A percentile compares a stretch with the other conserved stretches of the same genome.
Conservation (phyloP, 2,797 vertebrate species). For the Pteronotus mesoamericanus region DNA sequence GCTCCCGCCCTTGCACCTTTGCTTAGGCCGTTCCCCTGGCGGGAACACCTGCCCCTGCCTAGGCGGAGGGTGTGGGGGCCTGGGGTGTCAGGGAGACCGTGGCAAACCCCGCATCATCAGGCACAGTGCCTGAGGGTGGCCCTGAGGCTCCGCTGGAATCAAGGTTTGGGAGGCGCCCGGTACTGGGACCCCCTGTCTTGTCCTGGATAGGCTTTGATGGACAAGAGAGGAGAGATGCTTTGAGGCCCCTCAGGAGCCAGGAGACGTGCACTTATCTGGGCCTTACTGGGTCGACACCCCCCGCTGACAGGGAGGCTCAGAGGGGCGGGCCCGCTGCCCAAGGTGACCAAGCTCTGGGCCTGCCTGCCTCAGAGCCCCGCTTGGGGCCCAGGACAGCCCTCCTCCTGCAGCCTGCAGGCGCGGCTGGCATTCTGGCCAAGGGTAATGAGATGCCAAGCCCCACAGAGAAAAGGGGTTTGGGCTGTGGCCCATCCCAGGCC, state of each 20-base stretch:
- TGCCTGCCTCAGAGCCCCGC: background rate
- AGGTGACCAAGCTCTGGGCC: background rate
- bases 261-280: background rate
- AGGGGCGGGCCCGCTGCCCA: background rate
- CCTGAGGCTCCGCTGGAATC: background rate
- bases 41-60: background rate
- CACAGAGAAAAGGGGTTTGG: background rate
- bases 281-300: no score
- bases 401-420: background rate
- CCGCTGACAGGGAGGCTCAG: background rate
- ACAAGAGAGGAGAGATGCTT: background rate
- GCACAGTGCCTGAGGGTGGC: background rate
- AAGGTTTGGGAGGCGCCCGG: background rate
- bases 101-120: background rate
- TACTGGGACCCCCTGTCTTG: background rate
- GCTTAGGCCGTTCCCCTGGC: background rate
- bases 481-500: background rate
- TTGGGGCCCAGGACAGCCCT: background rate
- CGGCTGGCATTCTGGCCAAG: background rate
- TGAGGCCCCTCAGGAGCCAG: background rate
- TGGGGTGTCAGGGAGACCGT: background rate
- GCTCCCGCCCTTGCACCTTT: background rate
- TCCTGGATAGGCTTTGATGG: background rate
- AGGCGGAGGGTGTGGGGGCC: background rate
- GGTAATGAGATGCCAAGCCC: conserved; percentile 46